Conservation (phyloP, 1,140 invertebrate genomes). For the Globodera ellingtonae region DNA sequence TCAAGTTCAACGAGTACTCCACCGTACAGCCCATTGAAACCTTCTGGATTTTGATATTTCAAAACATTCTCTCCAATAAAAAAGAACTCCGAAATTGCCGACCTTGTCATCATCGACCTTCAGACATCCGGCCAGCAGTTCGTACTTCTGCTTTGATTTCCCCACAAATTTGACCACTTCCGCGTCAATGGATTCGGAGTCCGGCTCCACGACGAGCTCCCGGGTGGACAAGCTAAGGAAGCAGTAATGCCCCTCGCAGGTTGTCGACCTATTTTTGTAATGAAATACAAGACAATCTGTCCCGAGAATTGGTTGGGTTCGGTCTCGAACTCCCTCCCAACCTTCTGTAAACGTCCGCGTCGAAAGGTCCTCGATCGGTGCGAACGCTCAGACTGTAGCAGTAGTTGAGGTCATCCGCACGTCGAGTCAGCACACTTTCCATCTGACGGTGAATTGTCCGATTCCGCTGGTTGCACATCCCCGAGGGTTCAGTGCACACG, state of each 20-base stretch:
- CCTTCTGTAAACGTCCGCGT: constrained; percentile 61
- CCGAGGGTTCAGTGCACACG: constrained; percentile 61
- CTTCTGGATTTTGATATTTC: constrained; percentile 44
- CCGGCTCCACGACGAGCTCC: constrained; percentile 58
- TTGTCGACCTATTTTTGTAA: constrained; percentile 52
- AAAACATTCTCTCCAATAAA: too few relatives aligned
- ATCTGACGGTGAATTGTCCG: constrained; percentile 56
- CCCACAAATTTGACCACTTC: constrained; percentile 32
- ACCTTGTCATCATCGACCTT: constrained; percentile 64
- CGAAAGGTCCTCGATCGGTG: constrained; percentile 53
- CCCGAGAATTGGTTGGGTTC: background rate
- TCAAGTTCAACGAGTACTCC: constrained; percentile 56
- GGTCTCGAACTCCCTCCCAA: constrained; percentile 8
- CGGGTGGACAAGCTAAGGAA: constrained; percentile 62
- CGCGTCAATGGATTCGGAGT: constrained; percentile 20
- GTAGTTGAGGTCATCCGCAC: constrained; percentile 57
- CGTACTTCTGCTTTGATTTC: constrained; percentile 47
- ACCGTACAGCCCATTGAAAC: constrained; percentile 58
- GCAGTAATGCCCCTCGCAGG: constrained; percentile 64
- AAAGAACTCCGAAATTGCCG: too few relatives aligned
- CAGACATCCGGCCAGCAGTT: constrained; percentile 61
- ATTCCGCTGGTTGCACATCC: constrained; percentile 60
- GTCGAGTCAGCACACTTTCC: constrained; percentile 57
- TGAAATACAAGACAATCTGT: background rate
- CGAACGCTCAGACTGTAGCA: constrained; percentile 59